Evolutionary conservation across 2,113 vertebrate genomes (phyloP).

Genomic region (Amazona vittata): DNA sequence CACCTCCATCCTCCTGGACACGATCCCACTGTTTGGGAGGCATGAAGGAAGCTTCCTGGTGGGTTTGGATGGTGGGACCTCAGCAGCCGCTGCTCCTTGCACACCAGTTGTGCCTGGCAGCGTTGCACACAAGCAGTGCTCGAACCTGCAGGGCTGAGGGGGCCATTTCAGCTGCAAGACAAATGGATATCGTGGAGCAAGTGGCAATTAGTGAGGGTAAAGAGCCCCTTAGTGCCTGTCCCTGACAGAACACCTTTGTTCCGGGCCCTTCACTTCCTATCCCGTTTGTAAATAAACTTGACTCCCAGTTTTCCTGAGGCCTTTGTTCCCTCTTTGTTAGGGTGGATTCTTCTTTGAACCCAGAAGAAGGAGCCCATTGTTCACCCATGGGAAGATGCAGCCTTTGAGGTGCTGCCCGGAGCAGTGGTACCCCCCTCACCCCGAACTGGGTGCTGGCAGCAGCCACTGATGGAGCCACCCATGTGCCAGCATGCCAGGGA

Average conservation of each 20-base stretch:
- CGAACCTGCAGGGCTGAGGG: neutral
- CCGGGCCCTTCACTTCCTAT: constrained; percentile 24
- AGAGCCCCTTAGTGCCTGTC: constrained; percentile 57
- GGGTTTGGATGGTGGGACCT: neutral
- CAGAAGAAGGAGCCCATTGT: constrained; percentile 11
- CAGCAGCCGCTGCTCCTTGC: rapidly evolving
- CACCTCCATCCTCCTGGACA: neutral
- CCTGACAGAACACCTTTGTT: constrained; percentile 65
- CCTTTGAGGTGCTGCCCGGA: neutral
- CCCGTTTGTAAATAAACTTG: constrained; percentile 57
- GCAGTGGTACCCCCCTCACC: neutral
- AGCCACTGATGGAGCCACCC: neutral
- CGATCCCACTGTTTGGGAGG: neutral
- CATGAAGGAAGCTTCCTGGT: rapidly evolving
- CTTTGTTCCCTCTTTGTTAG: neutral
- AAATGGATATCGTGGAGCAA: neutral
- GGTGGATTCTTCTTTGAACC: neutral
- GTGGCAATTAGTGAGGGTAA: constrained; percentile 40
- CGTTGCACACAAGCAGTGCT: neutral
- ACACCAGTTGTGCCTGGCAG: neutral
- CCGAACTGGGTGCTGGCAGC: neutral
- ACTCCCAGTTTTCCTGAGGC: constrained; percentile 9
- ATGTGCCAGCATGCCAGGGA: neutral
- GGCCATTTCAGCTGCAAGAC: neutral
- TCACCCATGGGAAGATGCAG: neutral